Evolutionary conservation across 1,140 invertebrate genomes (phyloP).

Genomic region (Antheraea pernyi): DNA sequence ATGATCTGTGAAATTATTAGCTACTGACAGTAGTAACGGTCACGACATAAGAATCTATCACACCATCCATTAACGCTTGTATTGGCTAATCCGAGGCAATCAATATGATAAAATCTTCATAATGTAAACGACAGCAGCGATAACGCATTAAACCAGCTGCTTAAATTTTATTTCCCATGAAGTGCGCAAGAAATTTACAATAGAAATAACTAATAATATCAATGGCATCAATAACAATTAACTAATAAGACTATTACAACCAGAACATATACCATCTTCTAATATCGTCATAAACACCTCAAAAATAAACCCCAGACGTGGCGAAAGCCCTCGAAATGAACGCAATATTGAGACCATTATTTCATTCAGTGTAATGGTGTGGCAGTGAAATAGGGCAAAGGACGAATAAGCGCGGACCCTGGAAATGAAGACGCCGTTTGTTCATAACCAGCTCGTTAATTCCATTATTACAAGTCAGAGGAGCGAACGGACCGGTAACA

Average conservation of each 20-base stretch:
- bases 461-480: conserved; percentile 74
- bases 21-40: too few species aligned
- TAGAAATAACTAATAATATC: background rate
- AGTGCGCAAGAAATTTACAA: too few species aligned
- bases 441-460: conserved; percentile 77
- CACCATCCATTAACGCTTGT: too few species aligned
- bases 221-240: background rate
- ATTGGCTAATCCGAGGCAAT: too few species aligned
- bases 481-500: conserved; percentile 66
- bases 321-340: conserved; percentile 57
- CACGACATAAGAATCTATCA: too few species aligned
- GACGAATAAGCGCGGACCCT: conserved; percentile 64
- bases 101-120: too few species aligned
- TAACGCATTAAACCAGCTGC: too few species aligned
- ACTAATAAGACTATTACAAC: background rate
- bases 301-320: conserved; percentile 50
- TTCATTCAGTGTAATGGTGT: conserved; percentile 70
- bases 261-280: conserved; percentile 14
- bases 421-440: conserved; percentile 75
- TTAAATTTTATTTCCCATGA: too few species aligned
- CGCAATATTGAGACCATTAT: conserved; percentile 59
- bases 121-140: too few species aligned
- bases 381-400: conserved; percentile 71
- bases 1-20: too few species aligned
- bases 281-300: conserved; percentile 45